Conservation (phyloP, 2,113 vertebrate species). For the Cranoglanis bouderius region DNA sequence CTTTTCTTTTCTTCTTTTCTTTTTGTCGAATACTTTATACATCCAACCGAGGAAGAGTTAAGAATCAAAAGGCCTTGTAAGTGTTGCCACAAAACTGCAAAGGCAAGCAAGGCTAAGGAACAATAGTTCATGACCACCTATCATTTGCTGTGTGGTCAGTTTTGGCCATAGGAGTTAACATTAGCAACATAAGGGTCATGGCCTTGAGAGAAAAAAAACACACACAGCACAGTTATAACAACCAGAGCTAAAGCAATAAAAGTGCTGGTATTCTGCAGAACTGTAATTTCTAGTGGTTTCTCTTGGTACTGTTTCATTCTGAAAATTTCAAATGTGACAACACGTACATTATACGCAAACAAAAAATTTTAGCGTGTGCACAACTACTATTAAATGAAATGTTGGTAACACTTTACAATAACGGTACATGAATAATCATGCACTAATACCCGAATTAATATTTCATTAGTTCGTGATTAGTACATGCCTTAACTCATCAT, state of each 20-base stretch:
- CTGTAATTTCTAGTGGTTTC: not conserved
- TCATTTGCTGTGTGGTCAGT: constrained; percentile 60
- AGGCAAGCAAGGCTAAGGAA: constrained; percentile 70
- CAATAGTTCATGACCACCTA: constrained; percentile 58
- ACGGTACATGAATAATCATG: too few relatives aligned
- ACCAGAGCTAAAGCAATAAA: constrained; percentile 25
- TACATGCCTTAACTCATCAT: too few relatives aligned
- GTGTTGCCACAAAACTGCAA: constrained; percentile 70
- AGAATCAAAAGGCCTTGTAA: constrained; percentile 69
- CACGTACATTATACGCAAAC: not conserved
- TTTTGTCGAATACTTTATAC: constrained; percentile 38
- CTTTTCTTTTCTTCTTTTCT: constrained; percentile 1
- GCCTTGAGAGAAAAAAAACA: constrained; percentile 42
- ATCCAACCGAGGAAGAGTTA: constrained; percentile 55
- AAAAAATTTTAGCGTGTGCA: not conserved
- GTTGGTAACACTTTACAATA: too few relatives aligned
- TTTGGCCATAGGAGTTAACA: constrained; percentile 44
- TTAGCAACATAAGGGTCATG: constrained; percentile 48
- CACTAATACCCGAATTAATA: too few relatives aligned
- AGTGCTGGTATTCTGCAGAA: constrained; percentile 10
- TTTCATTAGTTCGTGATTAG: too few relatives aligned
- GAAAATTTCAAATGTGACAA: not conserved
- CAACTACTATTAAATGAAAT: not conserved
- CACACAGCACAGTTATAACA: constrained; percentile 35
- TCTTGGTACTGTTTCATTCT: not conserved